phyloP scores from a whole-genome alignment of 2,797 vertebrate species.

The Fratercula arctica region DNA sequence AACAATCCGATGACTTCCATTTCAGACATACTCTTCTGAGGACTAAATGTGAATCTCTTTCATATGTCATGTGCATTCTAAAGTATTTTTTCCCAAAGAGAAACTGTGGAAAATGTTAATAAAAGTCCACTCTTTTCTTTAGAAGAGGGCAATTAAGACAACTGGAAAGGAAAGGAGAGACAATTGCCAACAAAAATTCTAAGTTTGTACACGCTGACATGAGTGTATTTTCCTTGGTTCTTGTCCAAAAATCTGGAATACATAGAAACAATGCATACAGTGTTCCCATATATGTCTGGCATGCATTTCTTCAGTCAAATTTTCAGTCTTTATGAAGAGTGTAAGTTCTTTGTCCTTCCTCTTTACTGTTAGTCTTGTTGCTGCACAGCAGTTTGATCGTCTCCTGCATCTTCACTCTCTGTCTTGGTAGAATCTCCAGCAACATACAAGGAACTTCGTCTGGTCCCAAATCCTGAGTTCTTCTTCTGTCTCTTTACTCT shows the following conservation, averaged over 20 bases:
- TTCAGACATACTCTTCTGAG: background rate
- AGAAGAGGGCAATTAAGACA: background rate
- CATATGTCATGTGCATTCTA: background rate
- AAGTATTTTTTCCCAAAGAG: background rate
- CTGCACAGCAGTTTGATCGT: background rate
- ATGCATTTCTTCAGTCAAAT: background rate
- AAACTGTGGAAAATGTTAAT: background rate
- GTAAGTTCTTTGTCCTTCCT: background rate
- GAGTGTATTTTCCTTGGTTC: background rate
- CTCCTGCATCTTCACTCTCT: background rate
- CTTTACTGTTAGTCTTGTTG: background rate
- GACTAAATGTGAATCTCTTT: background rate
- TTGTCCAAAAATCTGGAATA: background rate
- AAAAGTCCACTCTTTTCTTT: background rate
- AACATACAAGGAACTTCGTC: slow-evolving; percentile 1
- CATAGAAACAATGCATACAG: background rate
- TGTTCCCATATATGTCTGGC: background rate
- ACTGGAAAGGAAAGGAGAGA: background rate
- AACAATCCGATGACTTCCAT: background rate
- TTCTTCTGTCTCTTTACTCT: slow-evolving; percentile 1
- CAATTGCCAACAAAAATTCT: background rate
- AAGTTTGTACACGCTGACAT: background rate
- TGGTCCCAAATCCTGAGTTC: slow-evolving; percentile 25
- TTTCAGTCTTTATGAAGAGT: background rate
- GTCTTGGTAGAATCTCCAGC: slow-evolving; percentile 4